A percentile compares a stretch with the other conserved stretches of the same genome.
Evolutionary conservation across 2,888 invertebrate species (phyloP).

Genomic region (Polietes domitor): DNA sequence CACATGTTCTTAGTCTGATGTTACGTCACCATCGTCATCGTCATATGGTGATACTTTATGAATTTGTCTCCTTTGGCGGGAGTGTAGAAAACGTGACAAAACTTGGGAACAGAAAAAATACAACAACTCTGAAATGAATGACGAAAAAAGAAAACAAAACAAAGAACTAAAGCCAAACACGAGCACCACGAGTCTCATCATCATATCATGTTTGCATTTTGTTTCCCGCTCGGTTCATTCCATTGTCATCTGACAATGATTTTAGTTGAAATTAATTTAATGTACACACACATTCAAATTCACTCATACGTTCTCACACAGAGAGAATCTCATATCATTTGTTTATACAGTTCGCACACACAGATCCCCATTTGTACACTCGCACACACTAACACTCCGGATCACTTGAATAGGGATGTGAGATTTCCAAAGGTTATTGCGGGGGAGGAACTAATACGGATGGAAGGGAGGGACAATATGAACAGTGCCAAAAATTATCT

Average conservation of each 20-base stretch:
- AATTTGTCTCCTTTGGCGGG: constrained; percentile 29
- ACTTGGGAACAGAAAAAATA: constrained; percentile 46
- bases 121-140: not conserved
- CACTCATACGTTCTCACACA: not conserved
- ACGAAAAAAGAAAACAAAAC: not conserved
- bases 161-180: constrained; percentile 22
- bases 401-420: too few relatives aligned
- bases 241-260: constrained; percentile 35
- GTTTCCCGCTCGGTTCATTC: not conserved
- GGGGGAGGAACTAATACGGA: too few relatives aligned
- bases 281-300: constrained; percentile 1
- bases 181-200: constrained; percentile 4
- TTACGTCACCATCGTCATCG: constrained; percentile 7
- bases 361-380: not conserved
- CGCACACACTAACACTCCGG: too few relatives aligned
- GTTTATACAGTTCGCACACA: constrained; percentile 25
- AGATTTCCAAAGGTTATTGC: too few relatives aligned
- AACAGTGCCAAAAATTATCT: too few relatives aligned
- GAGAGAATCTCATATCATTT: constrained; percentile 35
- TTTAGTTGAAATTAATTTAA: constrained; percentile 40
- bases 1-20: not conserved
- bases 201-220: constrained; percentile 16
- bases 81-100: constrained; percentile 60
- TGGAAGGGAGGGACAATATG: too few relatives aligned
- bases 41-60: constrained; percentile 40